Base-by-base conservation (phyloP, 2,113 vertebrate genomes). In the Tautogolabrus adspersus region DNA sequence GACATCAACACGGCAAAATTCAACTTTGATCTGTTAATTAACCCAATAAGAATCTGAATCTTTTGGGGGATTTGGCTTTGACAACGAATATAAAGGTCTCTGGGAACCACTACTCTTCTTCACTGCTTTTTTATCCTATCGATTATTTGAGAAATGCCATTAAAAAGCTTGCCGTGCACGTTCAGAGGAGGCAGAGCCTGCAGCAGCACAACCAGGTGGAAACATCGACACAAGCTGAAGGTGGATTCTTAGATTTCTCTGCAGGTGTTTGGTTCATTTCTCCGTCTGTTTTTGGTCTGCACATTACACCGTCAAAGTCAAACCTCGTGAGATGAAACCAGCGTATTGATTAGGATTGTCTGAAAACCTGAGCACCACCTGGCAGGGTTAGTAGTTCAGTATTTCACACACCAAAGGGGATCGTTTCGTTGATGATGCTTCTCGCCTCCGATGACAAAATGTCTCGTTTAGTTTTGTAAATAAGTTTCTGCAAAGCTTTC, bases 361-460 rank as follows among this genome's bases (percentile, higher is more conserved):
- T 61, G 38, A 16, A 42, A 37, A 51, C 37, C 23, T 57, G 30
- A 85, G 26, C 56, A 2, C 44, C 34, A 40, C 46, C 26, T 1
- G 85, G 89, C 88, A 91, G 8, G 22, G 23, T 66, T 55, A 38
- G 8, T 67, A 34, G 21, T 52, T 67, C 38, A 71, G 57, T 66
- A 71, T 58, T 88, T 91, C 59, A 68, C 60, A 76, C 70, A 83
- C 88, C 88, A 92, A 90, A 91, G 77, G 75, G 59, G 81, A 30
- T 61, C 9, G 40, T 1, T 56, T 42, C 77, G 23, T 61, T 26
- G 26, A 26, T 26, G 26, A 26, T 26, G 26, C 55, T 37, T 54
- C 8, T 5, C n/a, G 40, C 42, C 60, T 1, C 3, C 6, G 15
- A 34, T 58, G 26, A 4, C 2, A 4, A 26, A 26, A 26, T 4